These are phyloP conservation scores for Probosciger aterrimus DNA, from an alignment of 2,113 vertebrate species.

Conservation along the genomic window DNA sequence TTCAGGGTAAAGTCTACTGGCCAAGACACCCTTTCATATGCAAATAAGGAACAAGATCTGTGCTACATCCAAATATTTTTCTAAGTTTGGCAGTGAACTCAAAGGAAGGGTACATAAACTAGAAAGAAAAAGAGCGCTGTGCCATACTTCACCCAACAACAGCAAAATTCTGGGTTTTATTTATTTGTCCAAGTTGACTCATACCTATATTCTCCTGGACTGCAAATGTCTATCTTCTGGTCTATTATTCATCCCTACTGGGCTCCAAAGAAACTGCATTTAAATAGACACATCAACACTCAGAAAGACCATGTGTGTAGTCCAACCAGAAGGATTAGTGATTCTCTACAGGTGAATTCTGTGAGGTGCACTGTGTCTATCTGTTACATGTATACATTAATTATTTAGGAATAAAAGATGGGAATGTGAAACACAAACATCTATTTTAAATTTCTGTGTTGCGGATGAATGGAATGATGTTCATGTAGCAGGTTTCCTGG, in stretches of 20 bases:
- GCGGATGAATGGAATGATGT: not conserved
- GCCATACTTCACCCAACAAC: not conserved
- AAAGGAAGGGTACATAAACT: not conserved
- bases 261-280: not conserved
- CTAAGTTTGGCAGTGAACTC: not conserved
- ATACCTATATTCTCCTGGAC: not conserved
- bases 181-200: not conserved
- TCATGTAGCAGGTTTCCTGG: not conserved
- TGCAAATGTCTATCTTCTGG: not conserved
- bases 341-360: not conserved
- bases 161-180: not conserved
- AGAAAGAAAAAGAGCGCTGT: rapidly evolving
- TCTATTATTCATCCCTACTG: not conserved
- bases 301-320: not conserved
- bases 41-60: not conserved
- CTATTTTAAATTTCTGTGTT: not conserved
- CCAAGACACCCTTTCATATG: not conserved
- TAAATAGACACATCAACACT: not conserved
- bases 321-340: not conserved
- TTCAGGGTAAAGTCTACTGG: not conserved
- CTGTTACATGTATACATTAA: not conserved
- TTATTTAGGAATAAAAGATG: not conserved
- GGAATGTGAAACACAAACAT: not conserved
- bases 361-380: not conserved
- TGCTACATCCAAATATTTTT: not conserved